Percentiles rank a stretch among this genome's conserved stretches.
phyloP scores from a whole-genome alignment of 2,888 invertebrate genomes.

The Ashinkailepas kermadecensis region DNA sequence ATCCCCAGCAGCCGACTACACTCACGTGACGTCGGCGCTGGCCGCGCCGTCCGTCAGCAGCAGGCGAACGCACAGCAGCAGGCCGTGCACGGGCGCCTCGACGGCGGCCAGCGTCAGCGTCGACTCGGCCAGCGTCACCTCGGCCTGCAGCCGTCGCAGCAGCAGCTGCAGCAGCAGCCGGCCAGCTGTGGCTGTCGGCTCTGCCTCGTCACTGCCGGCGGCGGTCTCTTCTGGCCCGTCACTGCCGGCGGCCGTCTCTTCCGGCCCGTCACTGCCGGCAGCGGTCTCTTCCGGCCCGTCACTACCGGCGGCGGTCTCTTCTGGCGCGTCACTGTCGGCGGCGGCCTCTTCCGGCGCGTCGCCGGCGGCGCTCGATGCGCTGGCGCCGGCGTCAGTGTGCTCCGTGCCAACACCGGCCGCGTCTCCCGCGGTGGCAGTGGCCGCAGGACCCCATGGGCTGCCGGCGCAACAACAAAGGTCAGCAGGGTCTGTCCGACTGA shows the following conservation, averaged over 20 bases:
- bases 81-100: constrained; percentile 33
- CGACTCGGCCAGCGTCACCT: constrained; percentile 28
- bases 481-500: no score
- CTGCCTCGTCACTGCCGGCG: neutral
- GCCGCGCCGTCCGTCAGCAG: constrained; percentile 26
- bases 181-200: neutral
- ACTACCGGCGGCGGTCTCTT: no score
- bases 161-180: constrained; percentile 11
- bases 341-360: no score
- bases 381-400: no score
- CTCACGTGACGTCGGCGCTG: constrained; percentile 22
- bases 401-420: no score
- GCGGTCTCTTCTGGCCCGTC: neutral
- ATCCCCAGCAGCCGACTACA: no score
- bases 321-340: no score
- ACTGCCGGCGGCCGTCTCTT: neutral
- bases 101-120: constrained; percentile 30
- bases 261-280: neutral
- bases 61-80: constrained; percentile 28
- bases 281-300: no score
- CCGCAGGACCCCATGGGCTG: no score
- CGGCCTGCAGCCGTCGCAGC: constrained; percentile 26
- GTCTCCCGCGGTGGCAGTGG: no score
- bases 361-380: no score
- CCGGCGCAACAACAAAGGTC: no score